Conservation (phyloP, 2,888 invertebrate genomes). For the Sphaeridia pumilis region DNA sequence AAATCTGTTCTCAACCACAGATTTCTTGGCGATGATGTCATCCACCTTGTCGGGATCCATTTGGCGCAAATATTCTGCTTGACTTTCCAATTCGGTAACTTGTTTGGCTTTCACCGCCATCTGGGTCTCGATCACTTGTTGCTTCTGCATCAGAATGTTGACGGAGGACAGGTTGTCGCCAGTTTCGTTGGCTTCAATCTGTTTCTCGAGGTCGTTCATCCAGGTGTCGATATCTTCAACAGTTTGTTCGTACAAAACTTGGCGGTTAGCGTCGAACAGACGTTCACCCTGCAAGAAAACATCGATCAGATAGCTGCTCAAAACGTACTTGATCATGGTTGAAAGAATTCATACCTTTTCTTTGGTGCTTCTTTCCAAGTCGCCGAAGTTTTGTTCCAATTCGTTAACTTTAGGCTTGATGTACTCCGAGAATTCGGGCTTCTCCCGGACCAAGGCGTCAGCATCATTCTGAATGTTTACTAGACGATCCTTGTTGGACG, state of each 20-base stretch:
- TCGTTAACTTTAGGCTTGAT: conserved; percentile 86
- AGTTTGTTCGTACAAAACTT: conserved; percentile 86
- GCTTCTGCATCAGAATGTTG: conserved; percentile 95
- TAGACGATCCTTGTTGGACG: conserved; percentile 86
- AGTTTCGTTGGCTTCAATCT: conserved; percentile 87
- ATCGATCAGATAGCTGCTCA: no score
- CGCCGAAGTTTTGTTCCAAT: conserved; percentile 76
- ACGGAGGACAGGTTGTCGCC: conserved; percentile 93
- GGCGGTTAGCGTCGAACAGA: conserved; percentile 94
- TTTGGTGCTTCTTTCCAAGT: conserved; percentile 85
- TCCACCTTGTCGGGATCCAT: conserved; percentile 93
- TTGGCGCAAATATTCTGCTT: conserved; percentile 86
- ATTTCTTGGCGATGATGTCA: conserved; percentile 88
- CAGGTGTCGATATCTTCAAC: conserved; percentile 98
- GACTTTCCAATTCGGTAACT: conserved; percentile 87
- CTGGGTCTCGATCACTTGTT: conserved; percentile 83
- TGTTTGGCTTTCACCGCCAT: conserved; percentile 92
- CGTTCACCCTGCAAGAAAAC: conserved; percentile 58
- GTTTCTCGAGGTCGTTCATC: conserved; percentile 96
- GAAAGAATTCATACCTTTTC: conserved; percentile 47
- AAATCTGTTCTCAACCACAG: conserved; percentile 85
- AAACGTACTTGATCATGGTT: neutral
- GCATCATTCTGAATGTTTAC: conserved; percentile 78
- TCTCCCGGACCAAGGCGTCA: conserved; percentile 80
- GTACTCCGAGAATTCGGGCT: conserved; percentile 84